Conservation (phyloP, 2,888 invertebrate genomes). For the Netelia fuscicornis region DNA sequence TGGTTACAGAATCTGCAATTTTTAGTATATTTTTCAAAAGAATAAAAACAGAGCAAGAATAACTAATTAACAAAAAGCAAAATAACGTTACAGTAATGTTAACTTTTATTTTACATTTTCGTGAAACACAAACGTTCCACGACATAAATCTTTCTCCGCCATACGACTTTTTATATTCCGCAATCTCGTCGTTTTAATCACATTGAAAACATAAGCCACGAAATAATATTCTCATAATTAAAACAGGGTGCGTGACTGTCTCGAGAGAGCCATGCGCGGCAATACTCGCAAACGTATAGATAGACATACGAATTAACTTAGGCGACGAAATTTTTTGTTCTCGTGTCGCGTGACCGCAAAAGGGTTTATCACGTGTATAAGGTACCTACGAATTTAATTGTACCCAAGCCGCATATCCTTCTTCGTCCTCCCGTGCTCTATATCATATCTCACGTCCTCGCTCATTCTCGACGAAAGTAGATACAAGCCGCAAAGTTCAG, state of each 20-base stretch:
- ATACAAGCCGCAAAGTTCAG: neutral
- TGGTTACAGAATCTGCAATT: too few relatives aligned
- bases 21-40: too few relatives aligned
- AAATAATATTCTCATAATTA: slow-evolving; percentile 17
- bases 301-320: slow-evolving; percentile 50
- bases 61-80: too few relatives aligned
- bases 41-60: too few relatives aligned
- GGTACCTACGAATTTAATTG: too few relatives aligned
- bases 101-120: too few relatives aligned
- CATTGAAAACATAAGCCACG: slow-evolving; percentile 6
- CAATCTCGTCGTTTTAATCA: slow-evolving; percentile 42
- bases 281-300: slow-evolving; percentile 24
- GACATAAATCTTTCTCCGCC: neutral
- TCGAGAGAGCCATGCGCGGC: slow-evolving; percentile 7
- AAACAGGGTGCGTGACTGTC: slow-evolving; percentile 46
- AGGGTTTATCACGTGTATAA: neutral
- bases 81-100: too few relatives aligned
- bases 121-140: neutral
- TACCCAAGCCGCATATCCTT: too few relatives aligned
- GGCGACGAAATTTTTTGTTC: slow-evolving; percentile 47
- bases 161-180: slow-evolving; percentile 12
- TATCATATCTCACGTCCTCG: neutral
- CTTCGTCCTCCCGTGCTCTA: too few relatives aligned
- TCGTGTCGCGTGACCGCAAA: slow-evolving; percentile 61
- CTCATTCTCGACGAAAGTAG: neutral